Percentiles rank a stretch among this genome's conserved stretches.
These are phyloP conservation scores for Clarias platycephalus DNA, from an alignment of 2,797 vertebrate species.

Conservation along the genomic window DNA sequence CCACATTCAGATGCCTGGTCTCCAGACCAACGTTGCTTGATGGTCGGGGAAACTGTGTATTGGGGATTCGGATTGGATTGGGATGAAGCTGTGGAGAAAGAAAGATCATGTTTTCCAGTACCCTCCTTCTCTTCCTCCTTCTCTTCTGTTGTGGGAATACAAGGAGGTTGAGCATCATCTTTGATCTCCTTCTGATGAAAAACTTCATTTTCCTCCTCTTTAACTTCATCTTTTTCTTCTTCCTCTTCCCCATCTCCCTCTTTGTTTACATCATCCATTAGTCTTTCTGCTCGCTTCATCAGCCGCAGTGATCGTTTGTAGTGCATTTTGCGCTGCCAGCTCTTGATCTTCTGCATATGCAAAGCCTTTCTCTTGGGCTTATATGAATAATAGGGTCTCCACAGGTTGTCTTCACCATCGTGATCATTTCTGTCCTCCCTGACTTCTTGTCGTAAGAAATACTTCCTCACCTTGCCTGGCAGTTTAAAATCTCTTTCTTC, in stretches of 20 bases:
- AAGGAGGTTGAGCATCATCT: slow-evolving; percentile 51
- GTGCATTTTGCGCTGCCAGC: slow-evolving; percentile 80
- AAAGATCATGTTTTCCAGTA: slow-evolving; percentile 56
- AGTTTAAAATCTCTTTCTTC: slow-evolving; percentile 64
- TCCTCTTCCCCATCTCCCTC: slow-evolving; percentile 63
- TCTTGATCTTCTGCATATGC: slow-evolving; percentile 77
- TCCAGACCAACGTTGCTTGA: slow-evolving; percentile 73
- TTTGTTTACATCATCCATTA: slow-evolving; percentile 67
- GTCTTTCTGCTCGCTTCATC: slow-evolving; percentile 74
- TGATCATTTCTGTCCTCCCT: slow-evolving; percentile 81
- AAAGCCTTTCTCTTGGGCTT: slow-evolving; percentile 84
- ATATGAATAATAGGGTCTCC: slow-evolving; percentile 91
- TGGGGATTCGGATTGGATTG: slow-evolving; percentile 58
- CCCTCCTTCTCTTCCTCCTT: slow-evolving; percentile 64
- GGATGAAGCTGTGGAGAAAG: slow-evolving; percentile 55
- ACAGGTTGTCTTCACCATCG: slow-evolving; percentile 84
- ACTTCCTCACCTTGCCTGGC: slow-evolving; percentile 71
- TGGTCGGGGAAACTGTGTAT: slow-evolving; percentile 65
- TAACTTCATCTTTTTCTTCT: slow-evolving; percentile 48
- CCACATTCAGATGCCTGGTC: slow-evolving; percentile 79
- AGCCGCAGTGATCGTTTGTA: slow-evolving; percentile 78
- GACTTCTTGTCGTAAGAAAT: slow-evolving; percentile 78
- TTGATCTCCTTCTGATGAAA: slow-evolving; percentile 37
- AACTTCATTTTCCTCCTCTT: slow-evolving; percentile 43
- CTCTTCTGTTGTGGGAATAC: slow-evolving; percentile 58